These are phyloP conservation scores for Cantharis nigra DNA, from an alignment of 2,888 invertebrate genomes.

Conservation along the genomic window DNA sequence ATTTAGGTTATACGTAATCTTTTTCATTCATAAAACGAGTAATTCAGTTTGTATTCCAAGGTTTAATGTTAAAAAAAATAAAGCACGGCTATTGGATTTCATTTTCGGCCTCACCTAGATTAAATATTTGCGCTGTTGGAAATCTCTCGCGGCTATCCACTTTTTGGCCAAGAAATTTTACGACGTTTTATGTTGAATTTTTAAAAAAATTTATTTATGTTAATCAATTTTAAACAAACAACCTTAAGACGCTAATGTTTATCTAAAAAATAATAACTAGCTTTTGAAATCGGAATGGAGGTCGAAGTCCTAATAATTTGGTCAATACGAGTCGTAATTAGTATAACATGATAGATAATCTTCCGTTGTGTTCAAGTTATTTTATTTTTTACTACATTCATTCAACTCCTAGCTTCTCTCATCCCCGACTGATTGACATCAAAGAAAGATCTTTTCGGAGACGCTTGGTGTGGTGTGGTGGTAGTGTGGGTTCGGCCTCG, in stretches of 20 bases:
- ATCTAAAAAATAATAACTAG: constrained; percentile 1
- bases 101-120: neutral
- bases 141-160: neutral
- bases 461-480: neutral
- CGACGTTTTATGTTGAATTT: neutral
- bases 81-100: neutral
- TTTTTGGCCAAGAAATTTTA: neutral
- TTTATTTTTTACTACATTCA: neutral
- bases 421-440: neutral
- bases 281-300: constrained; percentile 1
- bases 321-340: neutral
- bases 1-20: constrained; percentile 21
- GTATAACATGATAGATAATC: neutral
- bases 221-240: neutral
- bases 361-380: neutral
- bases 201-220: neutral
- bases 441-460: neutral
- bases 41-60: constrained; percentile 2
- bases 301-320: constrained; percentile 3
- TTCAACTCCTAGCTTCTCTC: neutral
- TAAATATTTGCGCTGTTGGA: neutral
- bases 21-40: constrained; percentile 28
- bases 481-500: neutral
- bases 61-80: neutral
- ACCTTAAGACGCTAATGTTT: neutral